Conservation (phyloP, 2,113 vertebrate species). For the Drymodes brunneopygia region DNA sequence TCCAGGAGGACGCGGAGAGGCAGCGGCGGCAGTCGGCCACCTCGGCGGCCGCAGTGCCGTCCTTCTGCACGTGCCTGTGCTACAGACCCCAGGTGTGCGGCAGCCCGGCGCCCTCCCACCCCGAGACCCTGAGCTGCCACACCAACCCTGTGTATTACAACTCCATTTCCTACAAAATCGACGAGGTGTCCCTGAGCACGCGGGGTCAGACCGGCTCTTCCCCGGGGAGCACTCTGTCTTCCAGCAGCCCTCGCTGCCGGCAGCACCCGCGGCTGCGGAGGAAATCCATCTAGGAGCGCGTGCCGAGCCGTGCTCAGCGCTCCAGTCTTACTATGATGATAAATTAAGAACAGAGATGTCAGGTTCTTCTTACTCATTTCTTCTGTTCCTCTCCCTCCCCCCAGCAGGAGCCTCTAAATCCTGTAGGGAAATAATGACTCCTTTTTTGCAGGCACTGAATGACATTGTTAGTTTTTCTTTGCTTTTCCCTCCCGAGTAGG, state of each 20-base stretch:
- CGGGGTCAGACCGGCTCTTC: constrained; percentile 84
- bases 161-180: constrained; percentile 82
- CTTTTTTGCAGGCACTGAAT: background rate
- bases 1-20: constrained; percentile 66
- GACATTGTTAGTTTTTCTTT: background rate
- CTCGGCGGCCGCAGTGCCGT: constrained; percentile 64
- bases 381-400: background rate
- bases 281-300: constrained; percentile 78
- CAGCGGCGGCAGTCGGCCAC: constrained; percentile 38
- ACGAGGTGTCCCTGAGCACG: constrained; percentile 75
- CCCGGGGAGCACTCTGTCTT: constrained; percentile 79
- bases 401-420: background rate
- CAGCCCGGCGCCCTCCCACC: constrained; percentile 70
- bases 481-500: background rate
- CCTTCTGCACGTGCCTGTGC: constrained; percentile 84
- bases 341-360: constrained; percentile 2
- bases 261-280: constrained; percentile 72
- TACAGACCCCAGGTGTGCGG: constrained; percentile 76
- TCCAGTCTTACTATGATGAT: background rate
- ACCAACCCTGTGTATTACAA: constrained; percentile 82
- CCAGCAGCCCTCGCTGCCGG: constrained; percentile 61
- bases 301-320: background rate
- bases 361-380: background rate
- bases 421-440: background rate
- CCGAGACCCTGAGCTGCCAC: constrained; percentile 72